These are phyloP conservation scores for Phrixothrix hirtus DNA, from an alignment of 2,888 invertebrate species.

Conservation along the genomic window DNA sequence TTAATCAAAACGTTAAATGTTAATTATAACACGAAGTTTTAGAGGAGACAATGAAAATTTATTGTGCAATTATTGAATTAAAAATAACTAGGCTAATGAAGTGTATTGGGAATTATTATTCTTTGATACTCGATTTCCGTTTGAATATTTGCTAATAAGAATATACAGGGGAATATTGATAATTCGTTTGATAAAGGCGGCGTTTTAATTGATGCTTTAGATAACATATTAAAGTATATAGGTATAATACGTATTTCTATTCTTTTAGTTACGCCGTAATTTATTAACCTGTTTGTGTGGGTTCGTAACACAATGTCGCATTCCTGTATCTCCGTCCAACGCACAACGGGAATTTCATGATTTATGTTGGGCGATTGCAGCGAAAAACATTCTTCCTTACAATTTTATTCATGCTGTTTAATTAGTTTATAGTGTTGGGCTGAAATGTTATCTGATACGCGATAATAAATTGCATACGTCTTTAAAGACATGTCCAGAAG, in stretches of 20 bases:
- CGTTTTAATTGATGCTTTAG: too few species aligned
- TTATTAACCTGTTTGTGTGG: conserved; percentile 47
- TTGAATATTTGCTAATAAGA: too few species aligned
- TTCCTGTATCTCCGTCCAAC: conserved; percentile 43
- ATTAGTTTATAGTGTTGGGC: conserved; percentile 22
- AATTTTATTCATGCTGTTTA: conserved; percentile 25
- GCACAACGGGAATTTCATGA: conserved; percentile 34
- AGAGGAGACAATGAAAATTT: too few species aligned
- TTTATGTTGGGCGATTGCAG: conserved; percentile 19
- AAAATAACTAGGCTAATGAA: too few species aligned
- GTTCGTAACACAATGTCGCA: conserved; percentile 43
- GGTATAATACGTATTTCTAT: conserved; percentile 5
- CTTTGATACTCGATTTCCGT: too few species aligned
- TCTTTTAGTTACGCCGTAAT: conserved; percentile 31
- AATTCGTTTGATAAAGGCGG: too few species aligned
- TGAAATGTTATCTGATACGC: conserved; percentile 19
- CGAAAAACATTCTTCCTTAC: conserved; percentile 18
- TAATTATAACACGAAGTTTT: too few species aligned
- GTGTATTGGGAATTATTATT: too few species aligned
- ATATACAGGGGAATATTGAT: too few species aligned
- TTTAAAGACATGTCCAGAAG: neutral
- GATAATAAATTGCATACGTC: conserved; percentile 6
- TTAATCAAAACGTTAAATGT: too few species aligned
- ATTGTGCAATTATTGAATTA: too few species aligned
- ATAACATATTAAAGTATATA: neutral